phyloP scores from a whole-genome alignment of 2,888 invertebrate species.

The Lasioglossum pauxillum region DNA sequence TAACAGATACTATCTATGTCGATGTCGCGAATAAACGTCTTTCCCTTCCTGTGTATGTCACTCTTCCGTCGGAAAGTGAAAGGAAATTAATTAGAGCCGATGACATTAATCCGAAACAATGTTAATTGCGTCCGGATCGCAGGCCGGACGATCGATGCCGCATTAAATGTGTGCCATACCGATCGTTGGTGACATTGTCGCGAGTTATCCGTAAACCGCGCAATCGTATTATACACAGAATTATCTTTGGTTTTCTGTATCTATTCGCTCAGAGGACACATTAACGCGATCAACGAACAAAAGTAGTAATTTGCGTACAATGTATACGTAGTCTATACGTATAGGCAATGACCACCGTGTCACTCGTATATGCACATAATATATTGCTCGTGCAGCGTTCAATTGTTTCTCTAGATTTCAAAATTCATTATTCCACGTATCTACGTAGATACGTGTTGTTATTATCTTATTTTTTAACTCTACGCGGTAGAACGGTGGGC shows the following conservation, averaged over 20 bases:
- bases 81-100: slow-evolving; percentile 19
- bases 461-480: background rate
- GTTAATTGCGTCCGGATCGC: slow-evolving; percentile 21
- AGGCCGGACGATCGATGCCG: background rate
- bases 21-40: background rate
- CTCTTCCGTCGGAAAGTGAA: slow-evolving; percentile 2
- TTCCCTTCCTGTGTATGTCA: background rate
- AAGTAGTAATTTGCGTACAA: background rate
- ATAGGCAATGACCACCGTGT: background rate
- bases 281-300: background rate
- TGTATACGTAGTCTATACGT: background rate
- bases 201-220: background rate
- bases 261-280: background rate
- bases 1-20: background rate
- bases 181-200: background rate
- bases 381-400: background rate
- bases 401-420: background rate
- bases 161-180: background rate
- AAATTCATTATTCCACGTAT: background rate
- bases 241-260: background rate
- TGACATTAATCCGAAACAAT: slow-evolving; percentile 40
- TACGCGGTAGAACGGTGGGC: background rate
- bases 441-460: background rate
- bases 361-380: background rate
- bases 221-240: background rate